Evolutionary conservation across 2,113 vertebrate genomes (phyloP).

Genomic region (western clawed frog (Xenopus tropicalis)): DNA sequence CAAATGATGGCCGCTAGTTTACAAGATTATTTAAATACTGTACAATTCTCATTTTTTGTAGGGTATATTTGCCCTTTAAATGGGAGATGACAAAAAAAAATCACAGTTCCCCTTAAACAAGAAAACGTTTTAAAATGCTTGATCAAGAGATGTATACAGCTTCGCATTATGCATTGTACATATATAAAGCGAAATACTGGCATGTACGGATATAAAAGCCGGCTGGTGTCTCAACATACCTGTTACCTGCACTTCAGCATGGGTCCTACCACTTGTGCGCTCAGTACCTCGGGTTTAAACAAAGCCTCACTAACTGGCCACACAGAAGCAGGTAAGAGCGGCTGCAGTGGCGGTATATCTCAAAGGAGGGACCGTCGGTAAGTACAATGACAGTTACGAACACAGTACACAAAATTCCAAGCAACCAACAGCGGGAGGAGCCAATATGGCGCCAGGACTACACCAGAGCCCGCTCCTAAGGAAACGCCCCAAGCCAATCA

Average conservation of each 20-base stretch:
- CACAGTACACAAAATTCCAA: neutral
- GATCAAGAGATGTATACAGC: no score
- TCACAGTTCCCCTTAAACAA: no score
- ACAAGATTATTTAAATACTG: no score
- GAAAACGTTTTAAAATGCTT: no score
- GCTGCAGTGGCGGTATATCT: constrained; percentile 29
- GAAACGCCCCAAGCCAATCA: constrained; percentile 23
- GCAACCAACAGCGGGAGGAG: neutral
- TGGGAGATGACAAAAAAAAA: no score
- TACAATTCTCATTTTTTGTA: no score
- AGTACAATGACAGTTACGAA: constrained; percentile 24
- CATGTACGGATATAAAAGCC: no score
- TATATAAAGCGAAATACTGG: no score
- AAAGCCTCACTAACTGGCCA: neutral
- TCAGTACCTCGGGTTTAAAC: neutral
- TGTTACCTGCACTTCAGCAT: constrained; percentile 28
- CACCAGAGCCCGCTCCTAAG: constrained; percentile 11
- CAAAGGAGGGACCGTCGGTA: constrained; percentile 13
- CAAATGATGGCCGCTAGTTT: no score
- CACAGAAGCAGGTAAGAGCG: neutral
- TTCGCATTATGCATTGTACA: no score
- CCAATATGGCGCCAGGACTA: constrained; percentile 39
- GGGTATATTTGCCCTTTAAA: no score
- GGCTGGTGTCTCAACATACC: no score
- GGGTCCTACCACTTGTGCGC: neutral